A percentile compares a stretch with the other conserved stretches of the same genome.
Evolutionary conservation across 1,140 invertebrate genomes (phyloP).

Genomic region (Drosophila repletoides): DNA sequence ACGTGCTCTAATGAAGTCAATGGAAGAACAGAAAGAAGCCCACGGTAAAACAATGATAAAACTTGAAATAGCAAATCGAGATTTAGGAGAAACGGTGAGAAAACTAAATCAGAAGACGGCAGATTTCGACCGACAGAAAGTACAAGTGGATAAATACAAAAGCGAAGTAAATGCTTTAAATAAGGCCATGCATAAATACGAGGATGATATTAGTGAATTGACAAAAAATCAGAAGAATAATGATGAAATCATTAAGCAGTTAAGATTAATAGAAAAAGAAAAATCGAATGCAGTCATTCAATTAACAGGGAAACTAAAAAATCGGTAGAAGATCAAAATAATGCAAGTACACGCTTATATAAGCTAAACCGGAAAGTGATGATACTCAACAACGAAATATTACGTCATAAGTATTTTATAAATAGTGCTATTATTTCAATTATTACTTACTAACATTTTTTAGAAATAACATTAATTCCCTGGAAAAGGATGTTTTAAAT

Average conservation of each 20-base stretch:
- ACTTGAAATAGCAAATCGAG: slow-evolving; percentile 32
- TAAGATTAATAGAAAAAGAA: slow-evolving; percentile 47
- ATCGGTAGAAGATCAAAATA: slow-evolving; percentile 40
- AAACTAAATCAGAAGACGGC: slow-evolving; percentile 38
- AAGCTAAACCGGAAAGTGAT: slow-evolving; percentile 44
- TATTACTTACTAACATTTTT: not conserved
- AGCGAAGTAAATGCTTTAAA: slow-evolving; percentile 42
- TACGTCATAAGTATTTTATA: slow-evolving; percentile 34
- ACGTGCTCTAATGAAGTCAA: slow-evolving; percentile 42
- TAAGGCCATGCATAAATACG: slow-evolving; percentile 46
- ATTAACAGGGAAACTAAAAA: slow-evolving; percentile 34
- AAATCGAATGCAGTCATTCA: slow-evolving; percentile 37
- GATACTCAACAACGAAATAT: slow-evolving; percentile 41
- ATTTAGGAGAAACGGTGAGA: slow-evolving; percentile 33
- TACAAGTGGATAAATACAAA: slow-evolving; percentile 51
- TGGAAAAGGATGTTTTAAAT: slow-evolving; percentile 64
- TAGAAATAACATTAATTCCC: slow-evolving; percentile 52
- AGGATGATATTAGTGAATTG: slow-evolving; percentile 48
- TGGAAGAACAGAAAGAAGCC: slow-evolving; percentile 51
- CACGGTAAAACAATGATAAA: slow-evolving; percentile 42
- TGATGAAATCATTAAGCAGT: slow-evolving; percentile 50
- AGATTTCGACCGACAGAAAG: slow-evolving; percentile 51
- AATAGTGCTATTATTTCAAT: not conserved
- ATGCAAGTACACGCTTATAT: slow-evolving; percentile 26
- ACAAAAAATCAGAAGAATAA: slow-evolving; percentile 44